Base-by-base conservation (phyloP, 2,797 vertebrate species). In the Phyllotis vaccarum region DNA sequence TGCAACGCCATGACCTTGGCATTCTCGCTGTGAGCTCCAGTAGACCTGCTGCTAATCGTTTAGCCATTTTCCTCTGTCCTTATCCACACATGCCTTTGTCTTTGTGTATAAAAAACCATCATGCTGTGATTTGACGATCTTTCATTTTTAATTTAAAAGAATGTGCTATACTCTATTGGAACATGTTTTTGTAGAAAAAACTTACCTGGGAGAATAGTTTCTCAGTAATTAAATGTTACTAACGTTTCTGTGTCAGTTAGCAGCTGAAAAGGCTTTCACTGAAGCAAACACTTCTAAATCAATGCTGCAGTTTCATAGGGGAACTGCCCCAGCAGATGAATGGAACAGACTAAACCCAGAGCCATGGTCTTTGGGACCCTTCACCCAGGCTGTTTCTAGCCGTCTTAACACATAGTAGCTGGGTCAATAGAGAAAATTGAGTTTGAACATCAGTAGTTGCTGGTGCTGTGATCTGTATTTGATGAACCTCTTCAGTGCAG, bases 111-210 rank as follows among this genome's bases (percentile, higher is more conserved):
- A 80, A 95, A 90, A 90, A 64, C 37, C 82, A 74, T 1, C 1
- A 22, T 74, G 70, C 29, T 93, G 2, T 76, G n/a, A 58, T 87
- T 80, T 72, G 83, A 94, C 74, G 40, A 43, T 76, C 60, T 64
- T 95, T 31, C 86, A n/a, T n/a, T 85, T 95, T 95, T 93, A 94
- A 72, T 80, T 34, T 93, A 94, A 70, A 90, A 93, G 64, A 90
- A 68, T 76, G 74, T 92, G 29, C 62, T 86, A 87, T 64, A 37
- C 0, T 22, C 11, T 85, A 29, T 58, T 43, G 68, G 46, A 93
- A 74, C 46, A 81, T 46, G 87, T 29, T 86, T 94, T 66, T 40
- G 29, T 46, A 94, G 54, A 94, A 80, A 90, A 12, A 29, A 80
- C 83, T 95, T 95, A 86, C 62, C n/a, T 82, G 19, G 54, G 90